Percentiles rank a stretch among this genome's conserved stretches.
phyloP scores from a whole-genome alignment of 2,888 invertebrate genomes.

The Epinotia bilunana region DNA sequence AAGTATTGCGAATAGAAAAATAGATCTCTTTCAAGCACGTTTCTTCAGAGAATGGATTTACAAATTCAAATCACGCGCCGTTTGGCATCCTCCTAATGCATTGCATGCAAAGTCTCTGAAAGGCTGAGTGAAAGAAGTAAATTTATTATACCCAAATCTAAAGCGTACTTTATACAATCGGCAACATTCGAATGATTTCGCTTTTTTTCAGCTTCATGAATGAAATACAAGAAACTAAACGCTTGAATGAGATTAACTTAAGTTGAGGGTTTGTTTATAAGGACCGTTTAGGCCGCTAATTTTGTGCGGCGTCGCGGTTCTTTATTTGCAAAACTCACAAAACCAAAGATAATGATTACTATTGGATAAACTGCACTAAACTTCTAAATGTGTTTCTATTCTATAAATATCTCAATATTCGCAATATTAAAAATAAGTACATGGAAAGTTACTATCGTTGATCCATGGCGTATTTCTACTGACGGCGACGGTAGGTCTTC shows the following conservation, averaged over 20 bases:
- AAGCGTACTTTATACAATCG: background rate
- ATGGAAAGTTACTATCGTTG: too few species aligned
- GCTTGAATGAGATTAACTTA: background rate
- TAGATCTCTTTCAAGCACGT: background rate
- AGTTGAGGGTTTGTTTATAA: background rate
- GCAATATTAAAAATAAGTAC: too few species aligned
- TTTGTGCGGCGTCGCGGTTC: background rate
- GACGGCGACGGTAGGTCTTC: too few species aligned
- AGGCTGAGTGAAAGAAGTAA: conserved; percentile 1
- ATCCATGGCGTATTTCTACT: too few species aligned
- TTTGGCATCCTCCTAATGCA: background rate
- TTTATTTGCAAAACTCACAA: too few species aligned
- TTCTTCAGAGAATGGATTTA: background rate
- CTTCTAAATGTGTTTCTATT: too few species aligned
- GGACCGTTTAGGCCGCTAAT: background rate
- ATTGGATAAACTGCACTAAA: background rate
- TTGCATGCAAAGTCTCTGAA: background rate
- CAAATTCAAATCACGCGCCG: background rate
- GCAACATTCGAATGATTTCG: background rate
- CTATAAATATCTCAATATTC: too few species aligned
- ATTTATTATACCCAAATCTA: conserved; percentile 4
- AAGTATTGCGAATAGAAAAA: too few species aligned
- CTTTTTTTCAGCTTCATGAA: background rate
- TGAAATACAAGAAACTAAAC: background rate
- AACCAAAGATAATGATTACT: background rate